Base-by-base conservation (phyloP, 1,140 invertebrate species). In the Eumeta japonica region DNA sequence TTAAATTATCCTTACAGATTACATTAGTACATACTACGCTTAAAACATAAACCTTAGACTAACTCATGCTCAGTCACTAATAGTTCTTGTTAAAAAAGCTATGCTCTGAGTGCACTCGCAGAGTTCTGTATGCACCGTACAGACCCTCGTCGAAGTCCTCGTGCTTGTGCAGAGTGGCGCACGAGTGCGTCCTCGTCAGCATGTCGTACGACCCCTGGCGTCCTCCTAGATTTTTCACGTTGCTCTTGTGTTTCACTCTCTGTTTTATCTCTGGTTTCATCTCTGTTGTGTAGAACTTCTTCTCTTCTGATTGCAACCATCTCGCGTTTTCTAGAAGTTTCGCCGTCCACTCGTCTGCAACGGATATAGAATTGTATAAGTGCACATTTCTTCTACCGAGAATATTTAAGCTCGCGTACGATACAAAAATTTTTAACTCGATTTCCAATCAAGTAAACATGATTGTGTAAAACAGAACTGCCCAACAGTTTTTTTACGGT, bases 301-400 rank as follows among this genome's bases (percentile, higher is more conserved):
- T 41, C 33, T 70, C 62, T 35, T 73, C 63, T 13, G 43, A 29
- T 40, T 66, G 58, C 3, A 72, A 50, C 65, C 65, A 72, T 55
- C 62, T 67, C 31, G 67, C 58, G 35, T 67, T 70, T 1, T 49
- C 42, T 10, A 72, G 45, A 0, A 72, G 50, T 37, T 72, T 70
- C 17, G 70, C 70, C 18, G 67, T 72, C 67, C 67, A 72, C 64
- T 72, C 63, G 27, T 72, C 67, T 72, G 59, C 16, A 37, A 52
- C 41, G 4, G 29, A 40, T 35, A 2, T 24, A n/a, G n/a, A n/a
- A n/a, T n/a, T n/a, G n/a, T n/a, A n/a, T n/a, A n/a, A n/a, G n/a
- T n/a, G n/a, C n/a, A n/a, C n/a, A n/a, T n/a, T n/a, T n/a, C n/a
- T n/a, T n/a, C n/a, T n/a, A n/a, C n/a, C n/a, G n/a, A n/a, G n/a